Evolutionary conservation across 2,888 invertebrate genomes (phyloP), one percentile per base, ranked within the genome.

Genomic region (Sphinx pinastri): DNA sequence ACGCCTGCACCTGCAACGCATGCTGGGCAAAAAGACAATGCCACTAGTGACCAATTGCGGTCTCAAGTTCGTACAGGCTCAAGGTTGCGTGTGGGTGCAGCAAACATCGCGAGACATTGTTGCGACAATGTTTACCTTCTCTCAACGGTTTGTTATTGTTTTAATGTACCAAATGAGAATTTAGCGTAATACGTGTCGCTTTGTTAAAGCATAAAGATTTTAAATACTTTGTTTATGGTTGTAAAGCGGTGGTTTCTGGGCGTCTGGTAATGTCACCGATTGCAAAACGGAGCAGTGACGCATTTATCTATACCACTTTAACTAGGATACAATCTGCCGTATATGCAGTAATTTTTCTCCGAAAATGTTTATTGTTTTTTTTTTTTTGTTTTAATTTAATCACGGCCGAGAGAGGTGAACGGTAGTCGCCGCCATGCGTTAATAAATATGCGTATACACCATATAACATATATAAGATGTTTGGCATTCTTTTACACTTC

Each of bases 31-130:
- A 89, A 90, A 85, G 89, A 90, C 88, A 87, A 88, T 84, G 83
- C 85, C 84, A 80, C 81, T 84, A 87, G 88, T 87, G 84, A 83
- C 86, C 86, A 87, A 88, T 87, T 88, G 88, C 84, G 79, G 86
- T 85, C 87, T 85, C 90, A 89, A 87, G 91, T 89, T 87, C 84
- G 83, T 80, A 87, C 91, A 86, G 82, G 91, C 89, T 79, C 83
- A 84, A 84, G 85, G 84, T 79, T 84, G 78, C 19, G 63, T 63
- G 63, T 63, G 60, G 45, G 63, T 47, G 63, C 38, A 38, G 38
- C 47, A 63, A 49, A 63, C 60, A 0, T n/a, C 25, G 57, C 2
- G 12, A 47, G 49, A 63, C 63, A 63, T 25, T 63, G 63, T 63
- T 49, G 63, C 63, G 63, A 63, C 63, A 63, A 49, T 63, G 63